Evolutionary conservation across 2,888 invertebrate genomes (phyloP).

Genomic region (Lathronympha strigana): DNA sequence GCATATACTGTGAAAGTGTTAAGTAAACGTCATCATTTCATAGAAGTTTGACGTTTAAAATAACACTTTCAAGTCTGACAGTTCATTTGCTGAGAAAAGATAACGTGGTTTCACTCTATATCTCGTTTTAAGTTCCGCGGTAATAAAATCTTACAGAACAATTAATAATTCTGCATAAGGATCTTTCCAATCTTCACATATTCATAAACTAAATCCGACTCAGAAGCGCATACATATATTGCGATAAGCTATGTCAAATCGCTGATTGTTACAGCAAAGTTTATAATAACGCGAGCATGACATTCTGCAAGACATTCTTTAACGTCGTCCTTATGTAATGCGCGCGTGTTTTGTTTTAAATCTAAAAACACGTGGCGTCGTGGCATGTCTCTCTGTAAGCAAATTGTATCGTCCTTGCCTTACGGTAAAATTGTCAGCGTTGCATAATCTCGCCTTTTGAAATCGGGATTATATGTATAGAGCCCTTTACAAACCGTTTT

Average conservation of each 20-base stretch:
- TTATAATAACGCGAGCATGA: slow-evolving; percentile 11
- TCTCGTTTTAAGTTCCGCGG: background rate
- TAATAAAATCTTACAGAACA: background rate
- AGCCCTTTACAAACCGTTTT: slow-evolving; percentile 2
- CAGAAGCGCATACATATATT: too few species aligned
- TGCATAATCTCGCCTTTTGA: slow-evolving; percentile 60
- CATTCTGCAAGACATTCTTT: slow-evolving; percentile 21
- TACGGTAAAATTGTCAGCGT: slow-evolving; percentile 49
- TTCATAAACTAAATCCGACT: too few species aligned
- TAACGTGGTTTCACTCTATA: too few species aligned
- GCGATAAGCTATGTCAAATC: background rate
- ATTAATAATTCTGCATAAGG: background rate
- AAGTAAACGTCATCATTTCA: too few species aligned
- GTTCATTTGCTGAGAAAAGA: too few species aligned
- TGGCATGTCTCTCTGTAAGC: slow-evolving; percentile 50
- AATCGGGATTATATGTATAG: slow-evolving; percentile 54
- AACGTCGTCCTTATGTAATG: slow-evolving; percentile 25
- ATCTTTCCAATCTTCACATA: too few species aligned
- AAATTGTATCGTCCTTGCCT: slow-evolving; percentile 45
- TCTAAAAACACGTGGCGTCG: slow-evolving; percentile 27
- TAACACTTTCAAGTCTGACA: too few species aligned
- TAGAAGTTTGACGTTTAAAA: too few species aligned
- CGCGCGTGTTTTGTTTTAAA: slow-evolving; percentile 19
- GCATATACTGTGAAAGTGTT: too few species aligned
- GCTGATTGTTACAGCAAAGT: background rate